These are phyloP conservation scores for Galaxea fascicularis DNA, from an alignment of 92 coral and sea anemone genomes.

Conservation along the genomic window DNA sequence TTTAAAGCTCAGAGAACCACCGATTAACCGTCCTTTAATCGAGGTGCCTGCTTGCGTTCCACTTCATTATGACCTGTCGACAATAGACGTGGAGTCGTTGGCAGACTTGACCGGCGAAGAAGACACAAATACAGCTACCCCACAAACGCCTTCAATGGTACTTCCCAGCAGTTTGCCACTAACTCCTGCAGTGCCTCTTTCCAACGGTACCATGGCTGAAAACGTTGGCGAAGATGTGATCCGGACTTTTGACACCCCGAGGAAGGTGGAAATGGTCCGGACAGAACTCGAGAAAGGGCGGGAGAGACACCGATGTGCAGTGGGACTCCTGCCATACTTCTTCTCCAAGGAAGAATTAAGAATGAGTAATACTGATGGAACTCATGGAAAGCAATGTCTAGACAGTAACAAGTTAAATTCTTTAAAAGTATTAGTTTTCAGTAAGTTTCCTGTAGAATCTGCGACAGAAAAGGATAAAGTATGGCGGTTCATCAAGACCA, in stretches of 20 bases:
- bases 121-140: too few species aligned
- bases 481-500: too few species aligned
- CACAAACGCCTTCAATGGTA: too few species aligned
- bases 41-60: not conserved
- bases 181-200: too few species aligned
- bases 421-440: slow-evolving; percentile 3
- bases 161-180: too few species aligned
- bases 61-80: not conserved
- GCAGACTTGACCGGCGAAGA: too few species aligned
- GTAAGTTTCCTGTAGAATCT: not conserved
- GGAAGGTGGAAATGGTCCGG: not conserved
- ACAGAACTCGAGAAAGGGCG: not conserved
- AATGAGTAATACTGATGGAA: too few species aligned
- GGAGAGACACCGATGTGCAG: not conserved
- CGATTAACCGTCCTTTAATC: not conserved
- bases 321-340: not conserved
- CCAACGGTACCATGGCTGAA: not conserved
- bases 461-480: not conserved
- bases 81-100: not conserved
- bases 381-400: too few species aligned
- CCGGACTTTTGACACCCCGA: too few species aligned
- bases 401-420: too few species aligned
- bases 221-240: slow-evolving; percentile 1
- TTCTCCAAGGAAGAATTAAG: too few species aligned
- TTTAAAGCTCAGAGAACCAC: not conserved